Percentiles rank a stretch among this genome's conserved stretches.
Conservation (phyloP, 2,888 invertebrate genomes). For the Ptilodon capucinus region DNA sequence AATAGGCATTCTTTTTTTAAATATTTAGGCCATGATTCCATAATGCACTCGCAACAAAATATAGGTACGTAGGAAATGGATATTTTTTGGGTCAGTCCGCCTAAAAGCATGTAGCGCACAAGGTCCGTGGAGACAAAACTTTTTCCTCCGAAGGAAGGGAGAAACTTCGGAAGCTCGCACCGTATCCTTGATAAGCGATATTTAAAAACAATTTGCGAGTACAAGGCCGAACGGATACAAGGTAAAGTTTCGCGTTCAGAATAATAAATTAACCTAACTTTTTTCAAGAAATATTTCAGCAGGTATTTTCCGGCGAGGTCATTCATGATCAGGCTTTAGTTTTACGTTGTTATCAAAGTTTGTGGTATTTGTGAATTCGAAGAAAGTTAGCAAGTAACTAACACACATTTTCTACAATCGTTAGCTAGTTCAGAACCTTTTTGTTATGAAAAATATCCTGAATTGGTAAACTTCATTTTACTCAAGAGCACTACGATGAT, state of each 20-base stretch:
- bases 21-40: too few relatives aligned
- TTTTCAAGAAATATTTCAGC: constrained; percentile 30
- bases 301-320: constrained; percentile 23
- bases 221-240: constrained; percentile 39
- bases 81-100: not conserved
- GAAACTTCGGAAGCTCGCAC: constrained; percentile 33
- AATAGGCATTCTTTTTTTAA: too few relatives aligned
- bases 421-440: too few relatives aligned
- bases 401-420: too few relatives aligned
- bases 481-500: too few relatives aligned
- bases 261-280: constrained; percentile 54
- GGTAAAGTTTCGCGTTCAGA: constrained; percentile 32
- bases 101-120: not conserved
- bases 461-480: too few relatives aligned
- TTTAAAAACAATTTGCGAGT: constrained; percentile 65
- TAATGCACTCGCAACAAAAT: too few relatives aligned
- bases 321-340: constrained; percentile 12
- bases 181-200: constrained; percentile 61
- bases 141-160: constrained; percentile 44
- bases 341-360: not conserved
- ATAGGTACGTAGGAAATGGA: too few relatives aligned
- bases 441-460: too few relatives aligned
- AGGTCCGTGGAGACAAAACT: constrained; percentile 40
- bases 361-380: not conserved
- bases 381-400: too few relatives aligned